Base-by-base conservation (phyloP, 2,797 vertebrate species). In the Amblyopsis hoosieri region DNA sequence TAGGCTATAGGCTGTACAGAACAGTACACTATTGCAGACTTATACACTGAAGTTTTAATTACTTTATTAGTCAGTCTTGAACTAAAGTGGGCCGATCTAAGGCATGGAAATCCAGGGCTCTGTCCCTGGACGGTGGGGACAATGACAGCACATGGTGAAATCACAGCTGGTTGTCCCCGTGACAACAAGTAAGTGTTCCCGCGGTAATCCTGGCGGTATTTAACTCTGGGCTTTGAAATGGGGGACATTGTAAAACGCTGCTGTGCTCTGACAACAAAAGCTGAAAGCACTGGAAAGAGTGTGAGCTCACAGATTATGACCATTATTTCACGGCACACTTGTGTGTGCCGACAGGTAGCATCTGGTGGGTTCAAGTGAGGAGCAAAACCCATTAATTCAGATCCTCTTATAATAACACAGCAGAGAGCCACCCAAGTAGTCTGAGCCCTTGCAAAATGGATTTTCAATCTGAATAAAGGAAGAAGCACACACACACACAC, bases 91-190 rank as follows among this genome's bases (percentile, higher is more conserved):
- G 19, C 19, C 19, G 19, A 23, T 23, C 0, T 19, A 19, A 19
- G 19, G 19, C 19, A 19, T 19, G 19, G 1, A 19, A 19, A 19
- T 19, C 19, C 19, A 23, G 0, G 19, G 19, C 19, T 23, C 19
- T 23, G 19, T 23, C 19, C 19, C 19, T 23, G 19, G 19, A 23
- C 19, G 19, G 19, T 63, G 72, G 79, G 67, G 62, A 76, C 65
- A 78, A 78, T 75, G 77, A 23, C 57, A 71, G 64, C 69, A 65
- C 17, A 0, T 68, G 60, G 65, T 51, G 54, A 57, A 71, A 68
- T 64, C 74, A 77, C 73, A 66, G 64, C 42, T 57, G 66, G 69
- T 64, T 79, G 68, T 78, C 57, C 67, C 71, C 71, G 66, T 73
- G 46, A 8, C 33, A 5, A 6, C 33, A 5, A 8, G 5, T 42